phyloP scores from a whole-genome alignment of 2,888 invertebrate genomes.

The Latheticus oryzae region DNA sequence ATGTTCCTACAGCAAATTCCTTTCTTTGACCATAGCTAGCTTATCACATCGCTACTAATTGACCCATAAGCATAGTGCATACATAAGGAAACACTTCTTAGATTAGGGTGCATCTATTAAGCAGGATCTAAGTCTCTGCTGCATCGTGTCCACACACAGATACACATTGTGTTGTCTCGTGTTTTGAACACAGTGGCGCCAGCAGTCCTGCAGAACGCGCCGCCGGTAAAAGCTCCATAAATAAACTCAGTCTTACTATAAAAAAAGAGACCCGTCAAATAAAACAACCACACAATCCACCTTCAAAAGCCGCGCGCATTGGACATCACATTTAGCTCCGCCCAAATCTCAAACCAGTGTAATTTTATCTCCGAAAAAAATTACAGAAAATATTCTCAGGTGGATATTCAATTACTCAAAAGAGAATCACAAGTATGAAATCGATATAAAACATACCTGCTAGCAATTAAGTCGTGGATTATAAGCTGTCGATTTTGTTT shows the following conservation, averaged over 20 bases:
- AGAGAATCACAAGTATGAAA: too few relatives aligned
- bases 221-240: conserved; percentile 62
- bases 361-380: conserved; percentile 29
- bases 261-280: conserved; percentile 54
- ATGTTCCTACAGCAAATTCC: conserved; percentile 33
- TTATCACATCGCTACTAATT: conserved; percentile 52
- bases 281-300: conserved; percentile 48
- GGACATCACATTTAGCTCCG: conserved; percentile 35
- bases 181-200: conserved; percentile 55
- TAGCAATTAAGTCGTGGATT: conserved; percentile 3
- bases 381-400: conserved; percentile 2
- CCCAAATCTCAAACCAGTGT: conserved; percentile 30
- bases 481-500: conserved; percentile 2
- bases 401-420: too few relatives aligned
- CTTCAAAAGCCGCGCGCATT: conserved; percentile 41
- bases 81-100: conserved; percentile 52
- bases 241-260: conserved; percentile 57
- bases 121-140: conserved; percentile 44
- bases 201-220: conserved; percentile 57
- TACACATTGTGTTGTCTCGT: conserved; percentile 13
- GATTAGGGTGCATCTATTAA: conserved; percentile 47
- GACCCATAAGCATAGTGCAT: conserved; percentile 50
- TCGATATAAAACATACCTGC: too few relatives aligned
- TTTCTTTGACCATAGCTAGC: conserved; percentile 15
- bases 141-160: conserved; percentile 27